Percentiles rank a stretch among this genome's conserved stretches.
Evolutionary conservation across 2,113 vertebrate species (phyloP).

Genomic region (Hydropotes inermis): DNA sequence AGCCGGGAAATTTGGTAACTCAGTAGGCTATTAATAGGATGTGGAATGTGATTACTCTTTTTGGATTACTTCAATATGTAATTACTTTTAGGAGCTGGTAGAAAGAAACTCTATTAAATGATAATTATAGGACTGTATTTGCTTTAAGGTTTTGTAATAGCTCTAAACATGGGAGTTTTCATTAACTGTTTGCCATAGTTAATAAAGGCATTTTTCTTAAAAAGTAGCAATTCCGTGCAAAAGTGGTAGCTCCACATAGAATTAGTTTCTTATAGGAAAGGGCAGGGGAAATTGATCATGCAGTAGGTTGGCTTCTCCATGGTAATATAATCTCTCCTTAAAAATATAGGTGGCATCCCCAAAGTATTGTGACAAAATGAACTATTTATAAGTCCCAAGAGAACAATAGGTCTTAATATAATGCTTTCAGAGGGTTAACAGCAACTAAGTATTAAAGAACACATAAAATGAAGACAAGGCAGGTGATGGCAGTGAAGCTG

Average conservation of each 20-base stretch:
- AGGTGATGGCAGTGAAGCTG: not conserved
- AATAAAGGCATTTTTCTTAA: constrained; percentile 81
- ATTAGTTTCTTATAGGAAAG: constrained; percentile 48
- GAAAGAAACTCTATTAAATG: constrained; percentile 83
- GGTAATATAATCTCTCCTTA: not conserved
- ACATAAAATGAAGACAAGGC: not conserved
- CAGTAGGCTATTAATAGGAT: constrained; percentile 82
- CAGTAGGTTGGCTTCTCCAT: constrained; percentile 34
- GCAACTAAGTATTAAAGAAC: not conserved
- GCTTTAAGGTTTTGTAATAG: constrained; percentile 81
- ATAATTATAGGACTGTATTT: constrained; percentile 81
- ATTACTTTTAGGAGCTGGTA: constrained; percentile 83
- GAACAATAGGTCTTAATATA: not conserved
- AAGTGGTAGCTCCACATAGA: constrained; percentile 13
- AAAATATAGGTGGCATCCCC: not conserved
- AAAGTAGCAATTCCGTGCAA: constrained; percentile 75
- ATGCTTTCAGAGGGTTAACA: constrained; percentile 18
- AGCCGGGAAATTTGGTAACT: constrained; percentile 75
- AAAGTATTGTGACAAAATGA: not conserved
- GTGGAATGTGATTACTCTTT: constrained; percentile 79
- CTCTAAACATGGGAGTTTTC: constrained; percentile 79
- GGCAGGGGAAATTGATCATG: not conserved
- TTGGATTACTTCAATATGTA: constrained; percentile 81
- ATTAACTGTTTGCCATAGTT: constrained; percentile 80
- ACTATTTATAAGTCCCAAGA: not conserved